A percentile compares a stretch with the other conserved stretches of the same genome.
phyloP scores from a whole-genome alignment of 1,140 invertebrate species.

The Drosophila kepulauana region DNA sequence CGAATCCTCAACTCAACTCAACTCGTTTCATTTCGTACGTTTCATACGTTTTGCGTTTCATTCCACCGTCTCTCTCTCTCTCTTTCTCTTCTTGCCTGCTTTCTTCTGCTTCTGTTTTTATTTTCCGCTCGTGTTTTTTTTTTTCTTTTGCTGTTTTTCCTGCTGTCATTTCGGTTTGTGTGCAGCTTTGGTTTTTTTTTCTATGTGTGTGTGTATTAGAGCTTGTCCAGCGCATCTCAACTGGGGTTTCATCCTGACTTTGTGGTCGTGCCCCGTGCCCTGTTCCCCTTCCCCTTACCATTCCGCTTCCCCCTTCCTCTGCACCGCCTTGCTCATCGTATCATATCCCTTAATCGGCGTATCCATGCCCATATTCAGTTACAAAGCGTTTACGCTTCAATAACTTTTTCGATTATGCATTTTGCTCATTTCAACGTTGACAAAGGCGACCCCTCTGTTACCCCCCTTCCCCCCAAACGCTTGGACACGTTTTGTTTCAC shows the following conservation, averaged over 20 bases:
- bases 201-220: no score
- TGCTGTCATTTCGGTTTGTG: conserved; percentile 26
- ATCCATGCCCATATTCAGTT: conserved; percentile 65
- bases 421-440: conserved; percentile 77
- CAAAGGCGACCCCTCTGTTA: conserved; percentile 37
- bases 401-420: conserved; percentile 81
- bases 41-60: conserved; percentile 24
- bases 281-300: not conserved
- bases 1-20: conserved; percentile 33
- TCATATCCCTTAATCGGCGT: conserved; percentile 29
- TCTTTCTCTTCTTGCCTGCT: conserved; percentile 5
- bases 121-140: conserved; percentile 11
- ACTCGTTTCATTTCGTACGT: conserved; percentile 32
- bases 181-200: conserved; percentile 32
- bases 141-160: conserved; percentile 10
- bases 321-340: not conserved
- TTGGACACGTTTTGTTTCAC: conserved; percentile 39
- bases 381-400: conserved; percentile 80
- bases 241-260: conserved; percentile 10
- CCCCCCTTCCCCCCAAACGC: not conserved
- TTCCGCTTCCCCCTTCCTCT: not conserved
- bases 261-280: conserved; percentile 24
- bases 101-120: conserved; percentile 7
- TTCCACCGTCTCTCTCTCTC: conserved; percentile 17
- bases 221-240: conserved; percentile 4